These are phyloP conservation scores for Macrophya alboannulata DNA, from an alignment of 2,888 invertebrate genomes.

Conservation along the genomic window DNA sequence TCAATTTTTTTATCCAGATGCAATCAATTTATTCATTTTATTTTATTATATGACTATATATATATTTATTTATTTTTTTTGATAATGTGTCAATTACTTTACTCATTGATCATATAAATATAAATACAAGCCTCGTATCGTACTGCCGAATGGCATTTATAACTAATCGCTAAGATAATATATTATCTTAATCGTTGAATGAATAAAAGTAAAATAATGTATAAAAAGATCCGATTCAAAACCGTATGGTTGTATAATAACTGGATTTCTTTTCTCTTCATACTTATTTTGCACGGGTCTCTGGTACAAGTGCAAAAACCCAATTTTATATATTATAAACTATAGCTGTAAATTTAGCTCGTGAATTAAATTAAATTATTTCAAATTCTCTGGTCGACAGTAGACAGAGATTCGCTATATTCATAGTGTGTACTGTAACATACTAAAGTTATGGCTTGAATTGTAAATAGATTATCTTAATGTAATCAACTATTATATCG, in stretches of 20 bases:
- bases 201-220: slow-evolving; percentile 25
- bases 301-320: background rate
- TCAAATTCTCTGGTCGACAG: slow-evolving; percentile 22
- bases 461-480: slow-evolving; percentile 52
- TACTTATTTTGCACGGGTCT: slow-evolving; percentile 14
- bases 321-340: slow-evolving; percentile 52
- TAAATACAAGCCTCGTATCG: slow-evolving; percentile 45
- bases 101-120: slow-evolving; percentile 41
- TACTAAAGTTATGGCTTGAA: slow-evolving; percentile 49
- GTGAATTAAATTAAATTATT: slow-evolving; percentile 35
- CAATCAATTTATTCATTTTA: background rate
- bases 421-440: slow-evolving; percentile 51
- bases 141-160: slow-evolving; percentile 46
- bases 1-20: background rate
- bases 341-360: slow-evolving; percentile 52
- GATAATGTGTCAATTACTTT: slow-evolving; percentile 43
- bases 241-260: slow-evolving; percentile 26
- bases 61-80: background rate
- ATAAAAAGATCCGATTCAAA: slow-evolving; percentile 5
- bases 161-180: slow-evolving; percentile 40
- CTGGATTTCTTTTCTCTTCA: slow-evolving; percentile 43
- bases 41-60: background rate
- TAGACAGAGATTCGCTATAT: slow-evolving; percentile 20
- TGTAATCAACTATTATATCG: slow-evolving; percentile 48
- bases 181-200: slow-evolving; percentile 45